Evolutionary conservation across 2,797 vertebrate species (phyloP).

Genomic region (Myoxocephalus aenaeus): DNA sequence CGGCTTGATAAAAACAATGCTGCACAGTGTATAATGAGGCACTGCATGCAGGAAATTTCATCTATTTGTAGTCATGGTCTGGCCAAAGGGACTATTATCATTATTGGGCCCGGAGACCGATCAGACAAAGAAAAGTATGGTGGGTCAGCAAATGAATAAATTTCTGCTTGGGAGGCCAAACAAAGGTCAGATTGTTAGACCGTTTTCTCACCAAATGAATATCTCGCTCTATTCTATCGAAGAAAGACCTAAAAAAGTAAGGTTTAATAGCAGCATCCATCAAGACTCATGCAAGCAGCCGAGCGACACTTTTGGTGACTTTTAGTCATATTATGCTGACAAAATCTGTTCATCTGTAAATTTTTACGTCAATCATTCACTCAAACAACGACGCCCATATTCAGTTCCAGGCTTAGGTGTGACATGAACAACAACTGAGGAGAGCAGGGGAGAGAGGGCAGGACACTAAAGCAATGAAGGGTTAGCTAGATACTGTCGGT

Average conservation of each 20-base stretch:
- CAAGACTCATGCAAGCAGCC: background rate
- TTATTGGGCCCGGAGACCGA: conserved; percentile 31
- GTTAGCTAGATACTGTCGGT: background rate
- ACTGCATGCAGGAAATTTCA: conserved; percentile 52
- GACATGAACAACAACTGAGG: conserved; percentile 18
- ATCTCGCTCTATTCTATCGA: background rate
- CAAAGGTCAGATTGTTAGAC: conserved; percentile 39
- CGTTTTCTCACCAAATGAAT: conserved; percentile 9
- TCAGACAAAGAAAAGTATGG: conserved; percentile 53
- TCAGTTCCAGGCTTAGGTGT: conserved; percentile 15
- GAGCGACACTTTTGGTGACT: background rate
- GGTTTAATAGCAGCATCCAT: background rate
- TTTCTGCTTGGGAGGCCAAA: conserved; percentile 34
- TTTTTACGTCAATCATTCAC: background rate
- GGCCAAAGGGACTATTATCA: conserved; percentile 36
- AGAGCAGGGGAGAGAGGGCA: background rate
- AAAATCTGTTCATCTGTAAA: conserved; percentile 5
- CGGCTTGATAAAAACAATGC: conserved; percentile 69
- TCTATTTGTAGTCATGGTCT: conserved; percentile 58
- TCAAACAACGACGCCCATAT: background rate
- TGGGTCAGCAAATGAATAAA: conserved; percentile 44
- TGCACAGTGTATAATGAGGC: conserved; percentile 50
- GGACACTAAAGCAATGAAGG: conserved; percentile 7
- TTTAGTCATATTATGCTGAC: background rate
- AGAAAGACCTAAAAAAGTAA: background rate